Conservation (phyloP, 2,113 vertebrate species). For the Chloebia gouldiae region DNA sequence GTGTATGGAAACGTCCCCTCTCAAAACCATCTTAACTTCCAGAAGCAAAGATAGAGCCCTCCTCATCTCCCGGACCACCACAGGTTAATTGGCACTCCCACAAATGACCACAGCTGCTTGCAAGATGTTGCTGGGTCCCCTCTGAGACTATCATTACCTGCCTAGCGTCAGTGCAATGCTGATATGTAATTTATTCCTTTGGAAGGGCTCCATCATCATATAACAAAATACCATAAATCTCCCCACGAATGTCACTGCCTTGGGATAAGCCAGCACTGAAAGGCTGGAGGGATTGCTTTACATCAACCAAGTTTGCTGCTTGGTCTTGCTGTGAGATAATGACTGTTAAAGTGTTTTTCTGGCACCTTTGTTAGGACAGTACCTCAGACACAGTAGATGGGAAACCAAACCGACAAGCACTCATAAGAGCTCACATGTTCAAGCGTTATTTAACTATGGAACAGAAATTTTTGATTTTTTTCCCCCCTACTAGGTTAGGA, state of each 20-base stretch:
- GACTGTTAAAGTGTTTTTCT: background rate
- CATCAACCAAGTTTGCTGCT: background rate
- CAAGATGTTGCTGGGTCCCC: constrained; percentile 35
- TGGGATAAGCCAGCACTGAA: constrained; percentile 49
- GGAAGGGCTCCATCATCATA: constrained; percentile 42
- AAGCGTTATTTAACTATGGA: background rate
- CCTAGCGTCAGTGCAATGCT: background rate
- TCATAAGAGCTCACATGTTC: background rate
- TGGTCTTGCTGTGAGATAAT: background rate
- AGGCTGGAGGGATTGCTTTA: constrained; percentile 36
- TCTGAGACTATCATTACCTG: constrained; percentile 55
- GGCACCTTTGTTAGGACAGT: background rate
- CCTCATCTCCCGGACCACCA: background rate
- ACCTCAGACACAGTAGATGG: background rate
- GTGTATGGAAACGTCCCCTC: background rate
- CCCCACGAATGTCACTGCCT: constrained; percentile 24
- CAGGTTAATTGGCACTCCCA: constrained; percentile 11
- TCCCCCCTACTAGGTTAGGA: rapidly evolving
- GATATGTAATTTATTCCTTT: constrained; percentile 64
- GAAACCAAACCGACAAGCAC: background rate
- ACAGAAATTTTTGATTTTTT: background rate
- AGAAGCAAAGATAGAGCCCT: background rate
- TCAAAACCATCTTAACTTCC: background rate
- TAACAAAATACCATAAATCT: constrained; percentile 63
- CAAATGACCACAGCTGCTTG: constrained; percentile 55